phyloP scores from a whole-genome alignment of 2,797 vertebrate species.

The Sebastes elongatus region DNA sequence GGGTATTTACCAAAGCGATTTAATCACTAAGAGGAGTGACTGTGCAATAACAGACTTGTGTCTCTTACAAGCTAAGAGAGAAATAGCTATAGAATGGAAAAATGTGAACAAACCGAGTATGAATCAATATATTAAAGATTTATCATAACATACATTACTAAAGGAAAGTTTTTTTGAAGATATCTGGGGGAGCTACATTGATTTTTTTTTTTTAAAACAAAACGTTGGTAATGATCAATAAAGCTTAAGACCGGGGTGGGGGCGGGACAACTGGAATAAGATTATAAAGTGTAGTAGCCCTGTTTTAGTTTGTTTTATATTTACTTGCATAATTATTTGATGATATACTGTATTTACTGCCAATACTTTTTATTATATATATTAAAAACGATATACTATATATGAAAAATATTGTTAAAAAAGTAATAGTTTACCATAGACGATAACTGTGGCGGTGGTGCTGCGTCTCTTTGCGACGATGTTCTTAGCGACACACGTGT shows the following conservation, averaged over 20 bases:
- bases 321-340: neutral
- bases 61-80: neutral
- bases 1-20: too few relatives aligned
- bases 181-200: too few relatives aligned
- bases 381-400: too few relatives aligned
- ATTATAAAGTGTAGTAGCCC: too few relatives aligned
- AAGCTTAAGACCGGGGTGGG: too few relatives aligned
- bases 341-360: neutral
- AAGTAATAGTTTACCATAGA: constrained; percentile 86
- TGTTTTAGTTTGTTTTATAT: neutral
- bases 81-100: neutral
- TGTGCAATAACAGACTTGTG: neutral
- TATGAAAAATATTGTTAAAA: neutral
- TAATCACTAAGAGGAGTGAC: too few relatives aligned
- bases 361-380: neutral
- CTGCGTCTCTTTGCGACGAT: constrained; percentile 97
- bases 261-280: too few relatives aligned
- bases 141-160: too few relatives aligned
- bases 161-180: too few relatives aligned
- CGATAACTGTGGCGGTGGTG: constrained; percentile 96
- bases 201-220: too few relatives aligned
- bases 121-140: neutral
- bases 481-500: constrained; percentile 98
- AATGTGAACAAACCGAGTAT: neutral
- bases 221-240: too few relatives aligned